Evolutionary conservation across 64 coral and sea anemone species (phyloP), one percentile per base, ranked within the genome.

Genomic region (Dendronephthya gigantea): DNA sequence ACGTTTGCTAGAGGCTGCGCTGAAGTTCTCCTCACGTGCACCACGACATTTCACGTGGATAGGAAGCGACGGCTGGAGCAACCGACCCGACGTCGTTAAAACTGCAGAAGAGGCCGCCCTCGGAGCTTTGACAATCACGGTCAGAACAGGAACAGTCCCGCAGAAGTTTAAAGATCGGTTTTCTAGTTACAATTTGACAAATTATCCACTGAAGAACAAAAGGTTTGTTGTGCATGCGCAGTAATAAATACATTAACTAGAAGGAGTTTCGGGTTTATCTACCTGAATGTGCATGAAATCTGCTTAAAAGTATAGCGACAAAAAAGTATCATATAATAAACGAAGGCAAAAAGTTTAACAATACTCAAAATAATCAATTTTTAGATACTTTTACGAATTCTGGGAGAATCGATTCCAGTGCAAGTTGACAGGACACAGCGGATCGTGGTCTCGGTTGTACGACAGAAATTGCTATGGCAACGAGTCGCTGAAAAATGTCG

Each of bases 1-100:
- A 33, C 86, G 81, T 13, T 81, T 98, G 34, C 84, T 98, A 1
- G 39, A 90, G 49, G 90, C 68, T 41, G 86, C 87, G 1, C 19
- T 74, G 25, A 87, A 38, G 16, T 38, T 23, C 22, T 84, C 58
- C 58, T n/a, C 19, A 5, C 29, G 86, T 10, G 85, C 81, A 40
- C 68, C 40, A 38, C 83, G 84, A 1, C 55, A 48, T 34, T 93
- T 93, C 25, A 86, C 49, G 12, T 98, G 95, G 95, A 83, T 98
- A 0, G 95, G 83, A 0, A 98, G 95, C 41, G 95, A 98, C 23
- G 93, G 88, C 45, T 98, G 95, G 95, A 92, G 95, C 14, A 98
- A 92, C 1, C 58, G 89, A 4, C 83, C 45, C 1, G 86, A 88
- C 45, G 84, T 88, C 1, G 88, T 91, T 40, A 4, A 70, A 0